A percentile compares a stretch with the other conserved stretches of the same genome.
phyloP scores from a whole-genome alignment of 2,113 vertebrate genomes.

The Pseudorectes ferrugineus region DNA sequence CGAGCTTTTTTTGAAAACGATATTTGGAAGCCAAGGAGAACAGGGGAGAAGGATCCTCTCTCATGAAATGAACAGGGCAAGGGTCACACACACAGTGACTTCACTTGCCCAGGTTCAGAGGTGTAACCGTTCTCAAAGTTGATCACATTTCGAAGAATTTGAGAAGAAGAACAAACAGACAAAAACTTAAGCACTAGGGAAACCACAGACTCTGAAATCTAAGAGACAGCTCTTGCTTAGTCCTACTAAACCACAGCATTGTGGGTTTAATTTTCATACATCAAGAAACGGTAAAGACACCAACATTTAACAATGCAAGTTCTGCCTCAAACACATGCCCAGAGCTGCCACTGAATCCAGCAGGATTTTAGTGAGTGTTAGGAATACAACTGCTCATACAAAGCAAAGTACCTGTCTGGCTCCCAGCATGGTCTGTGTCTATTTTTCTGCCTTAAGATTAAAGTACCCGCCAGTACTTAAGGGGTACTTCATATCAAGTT shows the following conservation, averaged over 20 bases:
- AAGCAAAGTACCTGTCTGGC: background rate
- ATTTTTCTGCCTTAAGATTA: background rate
- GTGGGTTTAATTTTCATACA: background rate
- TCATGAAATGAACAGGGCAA: background rate
- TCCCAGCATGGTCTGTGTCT: background rate
- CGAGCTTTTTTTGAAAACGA: background rate
- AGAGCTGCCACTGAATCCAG: background rate
- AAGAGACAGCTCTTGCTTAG: background rate
- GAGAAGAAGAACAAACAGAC: background rate
- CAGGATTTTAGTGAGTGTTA: background rate
- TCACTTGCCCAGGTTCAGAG: background rate
- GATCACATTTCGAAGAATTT: background rate
- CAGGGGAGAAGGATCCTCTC: background rate
- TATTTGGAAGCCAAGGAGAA: background rate
- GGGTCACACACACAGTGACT: background rate
- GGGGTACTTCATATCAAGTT: background rate
- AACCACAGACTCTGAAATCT: background rate
- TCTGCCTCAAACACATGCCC: background rate
- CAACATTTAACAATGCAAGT: background rate
- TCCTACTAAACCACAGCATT: background rate
- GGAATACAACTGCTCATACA: background rate
- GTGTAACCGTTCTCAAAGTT: background rate
- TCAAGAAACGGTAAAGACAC: rapidly evolving
- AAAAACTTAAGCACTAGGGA: background rate
- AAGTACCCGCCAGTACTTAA: background rate